Evolutionary conservation across 2,888 invertebrate genomes (phyloP), one percentile per base, ranked within the genome.

Genomic region (Campoletis raptor): DNA sequence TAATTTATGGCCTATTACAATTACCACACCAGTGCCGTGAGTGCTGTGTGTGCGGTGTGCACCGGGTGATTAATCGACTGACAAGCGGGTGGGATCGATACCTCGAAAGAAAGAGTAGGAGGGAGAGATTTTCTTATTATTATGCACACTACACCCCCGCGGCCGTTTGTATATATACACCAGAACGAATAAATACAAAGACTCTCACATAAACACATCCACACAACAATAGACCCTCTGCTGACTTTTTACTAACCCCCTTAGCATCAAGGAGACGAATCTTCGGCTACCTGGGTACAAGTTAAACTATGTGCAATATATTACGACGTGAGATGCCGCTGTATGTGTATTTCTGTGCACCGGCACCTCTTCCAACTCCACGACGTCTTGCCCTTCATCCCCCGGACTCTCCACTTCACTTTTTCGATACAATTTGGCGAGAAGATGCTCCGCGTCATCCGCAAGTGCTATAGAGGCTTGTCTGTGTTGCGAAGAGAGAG

Each of bases 1-100:
- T 91, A 90, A 91, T 90, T 91, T 90, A 91, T 90, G 89, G 88
- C 89, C 88, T 89, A 90, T 90, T 90, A 90, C 90, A 89, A 91
- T 90, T 91, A 89, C 89, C 86, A 77, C 74, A 74, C 61, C 67
- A 67, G 81, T 83, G 84, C 61, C 67, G 83, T 88, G 91, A 81
- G 74, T 54, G 42, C 61, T 57, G 40, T 54, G 52, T 54, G 52
- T 69, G 54, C 24, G 37, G 18, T 69, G 69, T 66, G 70, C 21
- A 90, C 85, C 88, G 87, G 73, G 86, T 90, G 89, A 91, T 91
- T 90, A 90, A 91, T 90, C 89, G 89, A 90, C 89, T 89, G 89
- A 90, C 89, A 89, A 89, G 87, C 89, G 81, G 87, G 88, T 87
- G 87, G 88, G 88, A 90, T 88, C 88, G 88, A 88, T 88, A 88